phyloP scores from a whole-genome alignment of 1,140 invertebrate genomes.

The Danaus melanippus region DNA sequence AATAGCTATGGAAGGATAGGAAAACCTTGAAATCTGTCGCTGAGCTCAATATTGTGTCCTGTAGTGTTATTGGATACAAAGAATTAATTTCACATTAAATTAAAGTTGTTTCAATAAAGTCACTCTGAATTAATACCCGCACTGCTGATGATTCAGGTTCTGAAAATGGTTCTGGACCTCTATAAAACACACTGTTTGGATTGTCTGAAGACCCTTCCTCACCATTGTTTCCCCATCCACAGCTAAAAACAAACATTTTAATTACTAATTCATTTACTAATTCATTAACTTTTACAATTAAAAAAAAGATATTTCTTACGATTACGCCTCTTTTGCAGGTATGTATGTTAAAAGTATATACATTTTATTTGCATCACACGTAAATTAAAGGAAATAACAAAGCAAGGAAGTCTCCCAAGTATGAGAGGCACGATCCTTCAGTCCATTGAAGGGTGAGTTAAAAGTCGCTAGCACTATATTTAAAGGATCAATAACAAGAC shows the following conservation, averaged over 20 bases:
- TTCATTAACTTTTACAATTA: no score
- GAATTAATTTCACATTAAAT: background rate
- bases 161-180: constrained; percentile 89
- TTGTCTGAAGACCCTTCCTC: constrained; percentile 84
- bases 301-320: no score
- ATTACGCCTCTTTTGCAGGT: no score
- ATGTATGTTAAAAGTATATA: no score
- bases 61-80: constrained; percentile 30
- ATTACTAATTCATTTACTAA: no score
- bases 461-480: background rate
- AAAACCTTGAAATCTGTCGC: constrained; percentile 79
- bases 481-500: constrained; percentile 4
- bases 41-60: constrained; percentile 73
- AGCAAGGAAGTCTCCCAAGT: no score
- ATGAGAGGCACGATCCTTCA: no score
- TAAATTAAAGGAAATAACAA: background rate
- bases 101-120: background rate
- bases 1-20: constrained; percentile 90
- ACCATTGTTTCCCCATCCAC: constrained; percentile 79
- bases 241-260: constrained; percentile 52
- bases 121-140: constrained; percentile 27
- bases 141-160: constrained; percentile 91
- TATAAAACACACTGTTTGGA: constrained; percentile 90
- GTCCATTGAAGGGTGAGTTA: no score
- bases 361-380: no score